Conservation (phyloP, 2,113 vertebrate species). For the Paratilapia polleni region DNA sequence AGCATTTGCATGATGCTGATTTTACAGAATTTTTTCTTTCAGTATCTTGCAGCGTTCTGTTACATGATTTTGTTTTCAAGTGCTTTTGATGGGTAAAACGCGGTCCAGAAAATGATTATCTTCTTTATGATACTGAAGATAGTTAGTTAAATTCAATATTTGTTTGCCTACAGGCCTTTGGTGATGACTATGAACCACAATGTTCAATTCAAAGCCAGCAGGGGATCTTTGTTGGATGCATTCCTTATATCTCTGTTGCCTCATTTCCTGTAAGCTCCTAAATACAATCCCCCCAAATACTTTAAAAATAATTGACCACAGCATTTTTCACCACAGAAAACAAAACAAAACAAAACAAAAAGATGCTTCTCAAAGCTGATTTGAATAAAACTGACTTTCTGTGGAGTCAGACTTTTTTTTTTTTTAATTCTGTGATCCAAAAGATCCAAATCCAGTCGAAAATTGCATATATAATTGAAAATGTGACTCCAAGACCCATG, state of each 20-base stretch:
- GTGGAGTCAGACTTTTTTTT: not conserved
- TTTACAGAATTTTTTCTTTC: too few relatives aligned
- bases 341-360: not conserved
- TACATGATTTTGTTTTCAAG: not conserved
- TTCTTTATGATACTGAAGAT: not conserved
- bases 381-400: not conserved
- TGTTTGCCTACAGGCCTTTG: not conserved
- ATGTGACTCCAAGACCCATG: too few relatives aligned
- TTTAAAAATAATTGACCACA: not conserved
- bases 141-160: not conserved
- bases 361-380: not conserved
- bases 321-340: not conserved
- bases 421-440: not conserved
- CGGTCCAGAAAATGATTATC: not conserved
- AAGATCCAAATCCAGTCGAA: not conserved
- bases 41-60: not conserved
- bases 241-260: slow-evolving; percentile 2
- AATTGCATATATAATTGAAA: not conserved
- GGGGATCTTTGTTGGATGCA: not conserved
- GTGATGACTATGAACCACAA: not conserved
- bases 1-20: not conserved
- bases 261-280: slow-evolving; percentile 2
- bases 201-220: not conserved
- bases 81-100: not conserved
- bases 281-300: not conserved